These are phyloP conservation scores for Ptilorrhoa leucosticta DNA, from an alignment of 2,113 vertebrate genomes.

Conservation along the genomic window DNA sequence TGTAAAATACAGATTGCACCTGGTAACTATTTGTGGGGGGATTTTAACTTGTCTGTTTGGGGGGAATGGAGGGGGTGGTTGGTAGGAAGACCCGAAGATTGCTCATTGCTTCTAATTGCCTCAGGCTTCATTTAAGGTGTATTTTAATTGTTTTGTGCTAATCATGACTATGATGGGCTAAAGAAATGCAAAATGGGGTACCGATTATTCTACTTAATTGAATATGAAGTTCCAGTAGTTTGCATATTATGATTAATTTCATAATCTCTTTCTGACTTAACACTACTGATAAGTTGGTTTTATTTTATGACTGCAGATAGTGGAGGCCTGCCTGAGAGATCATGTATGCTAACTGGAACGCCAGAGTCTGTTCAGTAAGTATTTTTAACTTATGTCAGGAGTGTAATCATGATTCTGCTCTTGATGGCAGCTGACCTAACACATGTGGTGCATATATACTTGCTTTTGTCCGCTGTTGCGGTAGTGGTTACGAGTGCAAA, in stretches of 20 bases:
- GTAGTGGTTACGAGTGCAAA: background rate
- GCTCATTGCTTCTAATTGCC: background rate
- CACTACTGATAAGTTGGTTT: background rate
- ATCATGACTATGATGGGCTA: rapidly evolving
- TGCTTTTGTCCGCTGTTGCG: background rate
- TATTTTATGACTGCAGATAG: slow-evolving; percentile 78
- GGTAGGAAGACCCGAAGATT: background rate
- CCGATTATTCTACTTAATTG: background rate
- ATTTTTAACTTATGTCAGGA: background rate
- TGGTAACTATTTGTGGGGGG: slow-evolving; percentile 70
- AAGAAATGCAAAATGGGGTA: background rate
- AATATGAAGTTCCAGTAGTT: background rate
- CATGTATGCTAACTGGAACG: slow-evolving; percentile 91
- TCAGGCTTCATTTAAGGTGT: background rate
- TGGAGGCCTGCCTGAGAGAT: slow-evolving; percentile 93
- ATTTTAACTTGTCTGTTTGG: background rate
- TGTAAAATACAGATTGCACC: slow-evolving; percentile 99
- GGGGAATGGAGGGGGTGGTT: rapidly evolving
- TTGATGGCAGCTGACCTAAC: background rate
- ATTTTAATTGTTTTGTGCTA: background rate
- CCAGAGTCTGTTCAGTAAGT: slow-evolving; percentile 95
- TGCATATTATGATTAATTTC: background rate
- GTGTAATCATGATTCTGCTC: background rate
- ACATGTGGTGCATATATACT: rapidly evolving
- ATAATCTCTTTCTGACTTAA: background rate